Evolutionary conservation across 2,888 invertebrate genomes (phyloP).

Genomic region (Thera britannica): DNA sequence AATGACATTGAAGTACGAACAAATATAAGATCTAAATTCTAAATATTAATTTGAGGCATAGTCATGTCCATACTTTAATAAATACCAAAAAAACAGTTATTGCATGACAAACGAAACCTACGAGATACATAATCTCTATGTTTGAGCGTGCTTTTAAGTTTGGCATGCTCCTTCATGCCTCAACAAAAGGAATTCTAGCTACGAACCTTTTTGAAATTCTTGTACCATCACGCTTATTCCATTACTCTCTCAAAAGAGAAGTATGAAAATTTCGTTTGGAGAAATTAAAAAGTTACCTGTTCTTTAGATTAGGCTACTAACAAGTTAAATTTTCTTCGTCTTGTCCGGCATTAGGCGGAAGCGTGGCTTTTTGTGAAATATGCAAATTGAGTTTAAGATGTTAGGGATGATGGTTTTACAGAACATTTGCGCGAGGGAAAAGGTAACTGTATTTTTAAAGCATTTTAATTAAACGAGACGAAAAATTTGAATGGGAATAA

Average conservation of each 20-base stretch:
- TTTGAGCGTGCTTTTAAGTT: not conserved
- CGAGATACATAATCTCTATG: not conserved
- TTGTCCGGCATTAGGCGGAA: slow-evolving; percentile 60
- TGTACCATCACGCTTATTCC: slow-evolving; percentile 59
- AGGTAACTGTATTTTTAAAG: slow-evolving; percentile 30
- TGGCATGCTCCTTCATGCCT: not conserved
- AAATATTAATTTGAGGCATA: too few species aligned
- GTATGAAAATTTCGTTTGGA: slow-evolving; percentile 75
- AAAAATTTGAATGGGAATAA: slow-evolving; percentile 17
- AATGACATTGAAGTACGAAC: too few species aligned
- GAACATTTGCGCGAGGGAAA: slow-evolving; percentile 46
- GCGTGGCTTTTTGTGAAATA: slow-evolving; percentile 58
- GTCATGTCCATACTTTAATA: too few species aligned
- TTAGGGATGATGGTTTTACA: slow-evolving; percentile 55
- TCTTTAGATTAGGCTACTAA: slow-evolving; percentile 70
- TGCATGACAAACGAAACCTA: too few species aligned
- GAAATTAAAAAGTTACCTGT: slow-evolving; percentile 79
- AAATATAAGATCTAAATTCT: too few species aligned
- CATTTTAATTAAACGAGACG: slow-evolving; percentile 15
- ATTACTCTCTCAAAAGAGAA: slow-evolving; percentile 73
- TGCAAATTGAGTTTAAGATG: slow-evolving; percentile 62
- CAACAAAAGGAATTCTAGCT: slow-evolving; percentile 21
- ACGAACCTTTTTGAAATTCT: slow-evolving; percentile 65
- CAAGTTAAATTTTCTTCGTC: slow-evolving; percentile 72
- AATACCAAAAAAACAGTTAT: too few species aligned